Conservation (phyloP, 2,888 invertebrate species). For the Drosophila villosipedis region DNA sequence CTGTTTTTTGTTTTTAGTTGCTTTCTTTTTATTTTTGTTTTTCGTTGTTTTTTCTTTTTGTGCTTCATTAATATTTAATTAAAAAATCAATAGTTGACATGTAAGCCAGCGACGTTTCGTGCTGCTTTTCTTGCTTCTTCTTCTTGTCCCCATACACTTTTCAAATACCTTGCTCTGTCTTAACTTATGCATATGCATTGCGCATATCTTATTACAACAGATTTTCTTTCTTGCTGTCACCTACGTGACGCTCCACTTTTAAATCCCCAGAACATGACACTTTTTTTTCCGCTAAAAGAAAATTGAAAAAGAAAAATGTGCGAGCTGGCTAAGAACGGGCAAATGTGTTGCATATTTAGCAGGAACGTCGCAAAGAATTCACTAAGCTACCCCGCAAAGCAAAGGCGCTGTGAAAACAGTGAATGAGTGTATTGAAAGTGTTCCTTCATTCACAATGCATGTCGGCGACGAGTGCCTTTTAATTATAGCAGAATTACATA, state of each 20-base stretch:
- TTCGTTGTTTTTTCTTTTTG: conserved; percentile 44
- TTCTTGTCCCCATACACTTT: conserved; percentile 38
- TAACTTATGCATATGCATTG: conserved; percentile 74
- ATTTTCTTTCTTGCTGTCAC: conserved; percentile 57
- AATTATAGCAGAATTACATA: conserved; percentile 11
- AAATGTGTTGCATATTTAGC: conserved; percentile 54
- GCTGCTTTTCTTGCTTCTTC: conserved; percentile 30
- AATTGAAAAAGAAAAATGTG: conserved; percentile 31
- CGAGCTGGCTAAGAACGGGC: conserved; percentile 12
- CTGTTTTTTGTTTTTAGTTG: conserved; percentile 27
- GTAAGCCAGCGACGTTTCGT: conserved; percentile 67
- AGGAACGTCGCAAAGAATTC: conserved; percentile 14
- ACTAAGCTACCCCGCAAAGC: neutral
- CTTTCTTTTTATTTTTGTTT: conserved; percentile 7
- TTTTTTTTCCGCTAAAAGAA: conserved; percentile 16
- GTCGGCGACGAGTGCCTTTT: conserved; percentile 13
- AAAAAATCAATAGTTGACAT: conserved; percentile 83
- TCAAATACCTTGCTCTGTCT: conserved; percentile 51
- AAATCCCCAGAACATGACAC: conserved; percentile 42
- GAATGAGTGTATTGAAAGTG: neutral
- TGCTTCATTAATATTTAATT: conserved; percentile 83
- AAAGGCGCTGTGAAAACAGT: neutral
- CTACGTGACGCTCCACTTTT: conserved; percentile 72
- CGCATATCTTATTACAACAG: conserved; percentile 78
- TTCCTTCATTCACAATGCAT: conserved; percentile 3